Percentiles rank a stretch among this genome's conserved stretches.
These are phyloP conservation scores for Troglohyphantes excavatus DNA, from an alignment of 2,888 invertebrate species.

Conservation along the genomic window DNA sequence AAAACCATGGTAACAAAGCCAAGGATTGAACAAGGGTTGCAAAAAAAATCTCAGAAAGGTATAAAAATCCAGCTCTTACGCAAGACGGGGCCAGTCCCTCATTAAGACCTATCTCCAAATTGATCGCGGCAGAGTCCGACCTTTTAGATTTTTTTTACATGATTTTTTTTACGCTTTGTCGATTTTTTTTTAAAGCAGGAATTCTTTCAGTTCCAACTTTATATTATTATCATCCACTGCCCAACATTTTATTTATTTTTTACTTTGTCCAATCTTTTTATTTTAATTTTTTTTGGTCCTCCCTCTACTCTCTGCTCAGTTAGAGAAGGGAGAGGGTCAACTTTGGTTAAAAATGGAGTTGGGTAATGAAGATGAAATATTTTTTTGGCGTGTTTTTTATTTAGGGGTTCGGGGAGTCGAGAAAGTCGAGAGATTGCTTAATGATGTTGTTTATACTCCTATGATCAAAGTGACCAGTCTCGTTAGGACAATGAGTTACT, in stretches of 20 bases:
- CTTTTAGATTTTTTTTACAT: background rate
- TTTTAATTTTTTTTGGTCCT: background rate
- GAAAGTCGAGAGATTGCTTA: constrained; percentile 2
- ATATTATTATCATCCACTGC: background rate
- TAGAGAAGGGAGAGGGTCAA: background rate
- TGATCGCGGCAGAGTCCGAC: constrained; percentile 17
- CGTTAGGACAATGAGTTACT: background rate
- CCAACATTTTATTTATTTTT: background rate
- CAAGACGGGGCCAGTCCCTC: constrained; percentile 8
- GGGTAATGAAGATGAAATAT: background rate
- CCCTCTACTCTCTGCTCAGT: background rate
- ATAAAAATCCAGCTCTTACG: background rate
- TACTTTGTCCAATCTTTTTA: background rate
- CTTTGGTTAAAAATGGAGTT: background rate
- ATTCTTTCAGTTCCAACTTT: background rate
- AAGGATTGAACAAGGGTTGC: background rate
- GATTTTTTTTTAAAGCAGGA: background rate
- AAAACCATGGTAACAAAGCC: background rate
- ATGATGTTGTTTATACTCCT: constrained; percentile 52
- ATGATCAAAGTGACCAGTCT: constrained; percentile 44
- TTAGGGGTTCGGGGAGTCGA: background rate
- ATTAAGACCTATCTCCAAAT: constrained; percentile 50
- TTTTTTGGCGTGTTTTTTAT: background rate
- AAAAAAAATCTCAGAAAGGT: constrained; percentile 9
- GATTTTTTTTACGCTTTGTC: background rate